Percentiles rank a stretch among this genome's conserved stretches.
Evolutionary conservation across 2,888 invertebrate species (phyloP).

Genomic region (Orthosia gracilis): DNA sequence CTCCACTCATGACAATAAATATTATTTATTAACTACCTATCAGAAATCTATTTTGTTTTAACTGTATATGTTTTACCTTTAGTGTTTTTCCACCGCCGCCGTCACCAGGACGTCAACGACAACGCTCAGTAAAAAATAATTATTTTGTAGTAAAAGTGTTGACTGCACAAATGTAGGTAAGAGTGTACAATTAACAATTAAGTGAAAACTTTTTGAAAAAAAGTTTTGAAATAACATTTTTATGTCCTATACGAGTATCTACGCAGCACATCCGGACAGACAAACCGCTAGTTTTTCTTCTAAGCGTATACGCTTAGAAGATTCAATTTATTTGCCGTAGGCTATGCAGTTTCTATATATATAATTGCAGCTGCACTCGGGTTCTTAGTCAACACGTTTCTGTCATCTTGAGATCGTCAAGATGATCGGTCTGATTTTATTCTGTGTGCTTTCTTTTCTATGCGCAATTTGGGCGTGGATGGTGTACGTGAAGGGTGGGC

Average conservation of each 20-base stretch:
- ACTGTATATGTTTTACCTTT: too few species aligned
- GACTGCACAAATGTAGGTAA: too few species aligned
- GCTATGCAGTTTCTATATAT: constrained; percentile 18
- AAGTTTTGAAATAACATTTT: neutral
- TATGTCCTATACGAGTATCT: neutral
- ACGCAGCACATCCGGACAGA: neutral
- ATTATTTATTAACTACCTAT: too few species aligned
- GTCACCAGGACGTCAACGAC: too few species aligned
- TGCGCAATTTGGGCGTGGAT: constrained; percentile 46
- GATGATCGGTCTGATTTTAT: constrained; percentile 48
- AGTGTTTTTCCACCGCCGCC: too few species aligned
- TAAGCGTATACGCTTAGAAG: neutral
- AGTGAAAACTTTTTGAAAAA: neutral
- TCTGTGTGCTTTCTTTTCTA: constrained; percentile 38
- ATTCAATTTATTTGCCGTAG: neutral
- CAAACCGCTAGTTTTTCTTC: neutral
- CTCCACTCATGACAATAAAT: too few species aligned
- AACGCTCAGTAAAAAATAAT: too few species aligned
- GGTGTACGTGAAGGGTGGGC: constrained; percentile 22
- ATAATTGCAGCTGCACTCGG: constrained; percentile 8
- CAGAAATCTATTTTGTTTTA: too few species aligned
- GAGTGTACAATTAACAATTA: too few species aligned
- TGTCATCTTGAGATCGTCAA: neutral
- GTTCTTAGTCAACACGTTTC: constrained; percentile 1
- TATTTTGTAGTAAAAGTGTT: too few species aligned